Base-by-base conservation (phyloP, 53 echinoderm and acorn worm species). In the Pentamera pediparva region DNA sequence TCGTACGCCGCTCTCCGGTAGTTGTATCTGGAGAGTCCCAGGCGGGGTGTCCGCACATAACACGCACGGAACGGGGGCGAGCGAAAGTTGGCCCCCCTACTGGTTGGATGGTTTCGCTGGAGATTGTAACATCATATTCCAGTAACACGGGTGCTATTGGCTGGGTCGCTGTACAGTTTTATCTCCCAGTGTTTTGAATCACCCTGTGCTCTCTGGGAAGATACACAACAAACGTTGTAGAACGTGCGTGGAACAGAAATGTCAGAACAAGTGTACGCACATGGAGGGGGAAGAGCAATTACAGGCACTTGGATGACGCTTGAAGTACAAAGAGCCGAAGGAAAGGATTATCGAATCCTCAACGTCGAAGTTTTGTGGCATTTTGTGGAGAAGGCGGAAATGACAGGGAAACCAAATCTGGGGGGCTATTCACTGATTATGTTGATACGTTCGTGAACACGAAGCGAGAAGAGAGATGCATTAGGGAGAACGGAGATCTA, bases 201-300 rank as follows among this genome's bases (percentile, higher is more conserved):
- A 89, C 36, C 86, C 89, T 0, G 77, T 89, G 0, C 39, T 89
- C 2, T 82, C 89, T 6, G 17, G 48, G 21, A 86, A 80, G 19
- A 33, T 63, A 8, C 45, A 43, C 39, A 64, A 74, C 2, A 86
- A 89, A 40, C 28, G 81, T 0, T 89, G 89, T 35, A 19, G 65
- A n/a, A 69, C 67, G 0, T 89, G 89, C 33, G 83, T 38, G 12
- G 25, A 34, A 62, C 22, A 3, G 12, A 77, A 85, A 13, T 61
- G 78, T 4, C 65, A 78, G 62, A 53, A 67, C 2, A 54, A 69
- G 2, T 90, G 86, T 60, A 7, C 0, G 0, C 86, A 90, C 47
- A 27, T 28, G 21, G 31, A 49, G 21, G 51, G 60, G 30, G 75
- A 26, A 52, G 82, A 38, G 11, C 41, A 56, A 21, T 81, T 13